A percentile compares a stretch with the other conserved stretches of the same genome.
These are phyloP conservation scores for Halesus radiatus DNA, from an alignment of 1,140 invertebrate species.

Conservation along the genomic window DNA sequence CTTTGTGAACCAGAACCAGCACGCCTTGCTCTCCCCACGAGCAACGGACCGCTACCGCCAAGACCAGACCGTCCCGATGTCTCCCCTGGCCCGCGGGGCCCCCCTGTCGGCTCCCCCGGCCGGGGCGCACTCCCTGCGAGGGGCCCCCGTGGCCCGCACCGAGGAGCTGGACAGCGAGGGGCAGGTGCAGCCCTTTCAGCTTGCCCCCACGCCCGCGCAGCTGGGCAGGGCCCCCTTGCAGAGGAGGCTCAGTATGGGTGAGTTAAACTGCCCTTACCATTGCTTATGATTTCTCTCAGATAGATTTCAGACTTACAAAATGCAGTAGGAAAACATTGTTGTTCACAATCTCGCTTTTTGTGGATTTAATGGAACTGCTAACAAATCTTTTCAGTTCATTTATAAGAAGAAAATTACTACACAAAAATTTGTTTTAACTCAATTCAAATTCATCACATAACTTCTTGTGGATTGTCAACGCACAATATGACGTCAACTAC, in stretches of 20 bases:
- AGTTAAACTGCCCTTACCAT: conserved; percentile 25
- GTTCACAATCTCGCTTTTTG: too few relatives aligned
- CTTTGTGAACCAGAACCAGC: conserved; percentile 22
- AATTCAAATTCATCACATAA: too few relatives aligned
- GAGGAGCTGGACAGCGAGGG: conserved; percentile 17
- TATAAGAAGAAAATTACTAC: too few relatives aligned
- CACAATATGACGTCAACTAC: too few relatives aligned
- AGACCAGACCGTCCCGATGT: conserved; percentile 29
- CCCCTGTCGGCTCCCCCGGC: conserved; percentile 58
- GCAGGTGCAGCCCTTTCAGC: conserved; percentile 75
- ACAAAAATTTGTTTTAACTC: too few relatives aligned
- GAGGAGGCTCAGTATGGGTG: conserved; percentile 84
- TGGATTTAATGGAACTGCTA: too few relatives aligned
- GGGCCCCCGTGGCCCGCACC: conserved; percentile 54
- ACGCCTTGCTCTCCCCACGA: conserved; percentile 40
- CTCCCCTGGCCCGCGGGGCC: conserved; percentile 54
- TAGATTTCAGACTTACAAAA: too few relatives aligned
- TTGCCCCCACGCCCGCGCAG: conserved; percentile 94
- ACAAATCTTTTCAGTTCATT: too few relatives aligned
- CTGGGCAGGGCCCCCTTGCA: conserved; percentile 89
- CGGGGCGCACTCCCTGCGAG: conserved; percentile 59
- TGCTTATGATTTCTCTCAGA: too few relatives aligned
- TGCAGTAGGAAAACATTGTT: too few relatives aligned
- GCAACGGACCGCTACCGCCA: conserved; percentile 7
- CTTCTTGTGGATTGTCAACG: too few relatives aligned